Conservation (phyloP, 1,140 invertebrate genomes). For the Lycorma delicatula region DNA sequence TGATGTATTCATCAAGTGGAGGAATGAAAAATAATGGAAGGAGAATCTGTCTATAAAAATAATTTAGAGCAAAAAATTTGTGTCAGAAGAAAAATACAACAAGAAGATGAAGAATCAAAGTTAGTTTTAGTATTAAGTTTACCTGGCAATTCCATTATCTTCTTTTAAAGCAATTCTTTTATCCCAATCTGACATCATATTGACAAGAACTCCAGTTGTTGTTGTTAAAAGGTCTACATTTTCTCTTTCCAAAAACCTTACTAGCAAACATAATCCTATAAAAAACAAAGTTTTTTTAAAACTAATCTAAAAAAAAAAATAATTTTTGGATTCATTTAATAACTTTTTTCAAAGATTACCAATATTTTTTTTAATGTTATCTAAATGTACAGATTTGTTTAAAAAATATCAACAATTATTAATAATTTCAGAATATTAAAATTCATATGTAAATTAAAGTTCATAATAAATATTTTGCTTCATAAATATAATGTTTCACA, state of each 20-base stretch:
- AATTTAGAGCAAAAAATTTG: not conserved
- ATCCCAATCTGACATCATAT: conserved; percentile 55
- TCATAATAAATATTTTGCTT: too few species aligned
- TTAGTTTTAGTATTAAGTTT: not conserved
- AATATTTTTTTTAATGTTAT: too few species aligned
- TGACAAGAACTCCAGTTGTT: conserved; percentile 57
- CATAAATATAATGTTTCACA: too few species aligned
- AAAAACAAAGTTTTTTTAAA: conserved; percentile 18
- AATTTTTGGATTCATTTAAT: too few species aligned
- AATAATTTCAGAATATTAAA: too few species aligned
- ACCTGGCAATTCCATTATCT: conserved; percentile 27
- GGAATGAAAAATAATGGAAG: not conserved
- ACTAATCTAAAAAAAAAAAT: too few species aligned
- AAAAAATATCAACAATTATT: too few species aligned
- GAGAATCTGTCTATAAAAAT: conserved; percentile 1
- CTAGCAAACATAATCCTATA: conserved; percentile 44
- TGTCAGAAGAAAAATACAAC: too few species aligned
- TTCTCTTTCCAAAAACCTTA: conserved; percentile 44
- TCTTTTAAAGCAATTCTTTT: conserved; percentile 26
- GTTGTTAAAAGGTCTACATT: conserved; percentile 49
- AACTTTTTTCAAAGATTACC: too few species aligned
- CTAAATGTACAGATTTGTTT: too few species aligned
- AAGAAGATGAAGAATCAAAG: not conserved
- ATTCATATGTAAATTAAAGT: too few species aligned
- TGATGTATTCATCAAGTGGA: too few species aligned